Conservation (phyloP, 2,797 vertebrate genomes). For the Cacajao melanocephalus region DNA sequence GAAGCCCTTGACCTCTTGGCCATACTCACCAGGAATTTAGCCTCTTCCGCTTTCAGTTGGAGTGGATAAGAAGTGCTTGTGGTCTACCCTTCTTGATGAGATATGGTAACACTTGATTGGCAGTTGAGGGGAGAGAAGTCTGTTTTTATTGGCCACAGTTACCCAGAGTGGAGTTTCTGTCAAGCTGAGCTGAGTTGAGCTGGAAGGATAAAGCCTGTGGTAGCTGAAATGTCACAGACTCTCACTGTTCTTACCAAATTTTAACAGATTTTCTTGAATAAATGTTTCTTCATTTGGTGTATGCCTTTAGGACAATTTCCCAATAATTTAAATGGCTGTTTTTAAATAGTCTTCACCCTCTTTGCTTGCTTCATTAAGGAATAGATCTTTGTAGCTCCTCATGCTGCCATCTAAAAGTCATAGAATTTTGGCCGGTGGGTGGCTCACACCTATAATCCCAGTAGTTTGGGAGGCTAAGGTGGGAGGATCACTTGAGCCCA, state of each 20-base stretch:
- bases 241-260: not conserved
- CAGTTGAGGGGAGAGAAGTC: not conserved
- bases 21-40: not conserved
- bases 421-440: not conserved
- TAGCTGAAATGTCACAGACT: not conserved
- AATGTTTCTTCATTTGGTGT: slow-evolving; percentile 22
- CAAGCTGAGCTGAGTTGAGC: not conserved
- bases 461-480: not conserved
- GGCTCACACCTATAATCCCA: not conserved
- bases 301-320: not conserved
- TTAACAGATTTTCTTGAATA: slow-evolving; percentile 19
- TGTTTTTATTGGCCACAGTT: not conserved
- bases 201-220: not conserved
- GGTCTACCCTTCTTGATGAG: not conserved
- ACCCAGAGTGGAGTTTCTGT: not conserved
- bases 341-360: not conserved
- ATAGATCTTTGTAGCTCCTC: not conserved
- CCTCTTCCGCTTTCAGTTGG: not conserved
- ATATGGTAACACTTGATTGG: not conserved
- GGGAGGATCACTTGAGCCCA: not conserved
- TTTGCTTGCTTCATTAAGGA: slow-evolving; percentile 10
- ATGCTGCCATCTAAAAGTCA: not conserved
- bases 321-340: not conserved
- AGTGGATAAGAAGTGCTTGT: not conserved
- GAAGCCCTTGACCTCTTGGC: not conserved